Percentiles rank a stretch among this genome's conserved stretches.
phyloP scores from a whole-genome alignment of 2,797 vertebrate genomes.

The Todus mexicanus region DNA sequence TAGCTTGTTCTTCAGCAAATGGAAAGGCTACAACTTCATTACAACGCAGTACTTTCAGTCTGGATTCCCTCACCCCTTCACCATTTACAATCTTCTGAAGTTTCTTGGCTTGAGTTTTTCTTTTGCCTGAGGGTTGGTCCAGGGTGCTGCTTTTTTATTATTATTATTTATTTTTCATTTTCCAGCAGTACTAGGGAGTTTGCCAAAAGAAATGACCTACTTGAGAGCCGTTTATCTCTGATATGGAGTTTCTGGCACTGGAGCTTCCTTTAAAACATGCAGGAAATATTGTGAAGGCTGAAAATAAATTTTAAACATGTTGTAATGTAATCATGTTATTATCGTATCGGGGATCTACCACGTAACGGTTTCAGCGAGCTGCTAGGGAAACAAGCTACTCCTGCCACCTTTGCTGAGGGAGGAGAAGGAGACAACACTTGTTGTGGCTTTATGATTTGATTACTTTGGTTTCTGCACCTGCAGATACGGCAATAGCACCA shows the following conservation, averaged over 20 bases:
- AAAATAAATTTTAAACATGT: not conserved
- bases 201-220: not conserved
- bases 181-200: not conserved
- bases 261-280: not conserved
- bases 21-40: not conserved
- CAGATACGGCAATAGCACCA: rapidly evolving
- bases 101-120: not conserved
- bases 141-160: not conserved
- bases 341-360: not conserved
- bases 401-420: not conserved
- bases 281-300: not conserved
- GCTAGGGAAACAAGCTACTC: not conserved
- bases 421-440: not conserved
- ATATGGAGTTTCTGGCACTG: not conserved
- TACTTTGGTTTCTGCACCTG: not conserved
- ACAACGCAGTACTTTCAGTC: not conserved
- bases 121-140: not conserved
- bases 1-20: not conserved
- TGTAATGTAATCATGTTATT: not conserved
- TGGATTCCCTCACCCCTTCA: not conserved
- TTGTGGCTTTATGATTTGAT: not conserved
- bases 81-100: not conserved
- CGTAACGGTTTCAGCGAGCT: not conserved
- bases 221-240: not conserved
- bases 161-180: not conserved